Evolutionary conservation across 2,113 vertebrate genomes (phyloP).

Genomic region (Megaceryle maxima): DNA sequence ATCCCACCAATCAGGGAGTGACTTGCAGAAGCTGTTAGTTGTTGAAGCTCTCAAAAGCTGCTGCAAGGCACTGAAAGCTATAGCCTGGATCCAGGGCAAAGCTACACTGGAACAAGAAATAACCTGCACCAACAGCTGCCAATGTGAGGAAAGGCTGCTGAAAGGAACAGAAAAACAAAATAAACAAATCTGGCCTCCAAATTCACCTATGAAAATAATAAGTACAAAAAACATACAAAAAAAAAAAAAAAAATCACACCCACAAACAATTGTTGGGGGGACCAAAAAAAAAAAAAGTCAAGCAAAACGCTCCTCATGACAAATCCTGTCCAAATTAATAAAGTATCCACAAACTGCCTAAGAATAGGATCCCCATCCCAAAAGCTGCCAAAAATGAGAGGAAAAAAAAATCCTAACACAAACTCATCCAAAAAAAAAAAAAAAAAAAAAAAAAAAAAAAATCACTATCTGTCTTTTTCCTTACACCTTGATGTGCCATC

Average conservation of each 20-base stretch:
- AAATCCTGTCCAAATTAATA: not conserved
- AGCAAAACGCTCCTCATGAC: not conserved
- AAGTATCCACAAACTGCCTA: not conserved
- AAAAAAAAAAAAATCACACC: not conserved
- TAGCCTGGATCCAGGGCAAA: rapidly evolving
- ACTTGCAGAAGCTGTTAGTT: not conserved
- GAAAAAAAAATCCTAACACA: not conserved
- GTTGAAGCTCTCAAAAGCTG: rapidly evolving
- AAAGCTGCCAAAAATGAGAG: not conserved
- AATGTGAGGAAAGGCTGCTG: not conserved
- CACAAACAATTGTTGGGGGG: too few relatives aligned
- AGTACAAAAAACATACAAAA: not conserved
- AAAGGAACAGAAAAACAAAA: not conserved
- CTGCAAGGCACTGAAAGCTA: rapidly evolving
- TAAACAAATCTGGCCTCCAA: not conserved
- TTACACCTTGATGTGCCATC: not conserved
- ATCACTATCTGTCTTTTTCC: not conserved
- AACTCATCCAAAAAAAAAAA: not conserved
- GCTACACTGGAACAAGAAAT: not conserved
- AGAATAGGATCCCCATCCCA: not conserved
- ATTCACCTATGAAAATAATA: not conserved
- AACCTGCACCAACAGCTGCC: not conserved
- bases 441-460: too few relatives aligned
- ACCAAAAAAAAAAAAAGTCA: not conserved
- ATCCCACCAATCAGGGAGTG: rapidly evolving